Evolutionary conservation across 1,140 invertebrate genomes (phyloP), one percentile per base, ranked within the genome.

Genomic region (Pachyrhynchus sulphureomaculatus): DNA sequence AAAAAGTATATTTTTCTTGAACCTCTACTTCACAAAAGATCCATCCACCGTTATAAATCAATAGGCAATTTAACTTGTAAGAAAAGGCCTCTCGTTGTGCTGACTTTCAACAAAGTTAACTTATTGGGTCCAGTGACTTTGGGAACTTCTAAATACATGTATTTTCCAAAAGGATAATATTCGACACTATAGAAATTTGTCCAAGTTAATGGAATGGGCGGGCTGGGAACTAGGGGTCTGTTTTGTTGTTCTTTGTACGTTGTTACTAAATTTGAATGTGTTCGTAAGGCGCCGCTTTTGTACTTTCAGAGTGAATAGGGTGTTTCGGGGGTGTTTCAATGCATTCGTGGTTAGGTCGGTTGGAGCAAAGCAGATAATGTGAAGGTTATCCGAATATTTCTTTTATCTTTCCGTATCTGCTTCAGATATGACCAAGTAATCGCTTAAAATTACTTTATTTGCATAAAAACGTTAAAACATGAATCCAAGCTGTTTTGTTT

Each of bases 91-190:
- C n/a, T n/a, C 12, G 51, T 59, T 59, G 57, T 59, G 57, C 57
- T 42, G 48, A 59, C 45, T 51, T 59, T 44, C 45, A 23, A 59
- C 57, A 58, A 58, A 58, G 55, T 59, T 51, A 59, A 59, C 47
- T 59, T 59, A 59, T 59, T 51, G 48, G 57, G 57, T 59, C 48
- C 55, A 58, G 55, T 58, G 55, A 58, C 55, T 58, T 58, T 58
- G 21, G 18, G 55, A 58, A 58, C 55, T 58, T 48, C 24, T 42
- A 17, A 36, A 58, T 58, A 37, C 55, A 58, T 58, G 55, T 48
- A 58, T 58, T 58, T 58, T 58, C n/a, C n/a, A 44, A 21, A 17
- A 41, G 53, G 53, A 56, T 58, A 48, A 60, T 61, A 52, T 53
- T 61, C 49, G 47, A 61, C 48, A 61, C 36, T 49, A 41, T 49